Evolutionary conservation across 37 sponge, comb jelly and placozoan species (phyloP).

Genomic region (Chondrosia reniformis): DNA sequence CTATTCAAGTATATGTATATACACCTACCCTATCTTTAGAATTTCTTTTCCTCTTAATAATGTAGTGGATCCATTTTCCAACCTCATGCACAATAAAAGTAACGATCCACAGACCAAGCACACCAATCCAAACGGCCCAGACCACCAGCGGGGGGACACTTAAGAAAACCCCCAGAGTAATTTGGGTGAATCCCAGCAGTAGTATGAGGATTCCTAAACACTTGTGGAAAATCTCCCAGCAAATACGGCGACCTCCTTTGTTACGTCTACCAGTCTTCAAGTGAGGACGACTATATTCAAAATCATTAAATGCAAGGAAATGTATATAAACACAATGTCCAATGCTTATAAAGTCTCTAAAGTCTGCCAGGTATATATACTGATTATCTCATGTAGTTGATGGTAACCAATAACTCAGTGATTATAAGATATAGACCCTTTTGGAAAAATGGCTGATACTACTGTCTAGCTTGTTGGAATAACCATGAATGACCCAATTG

Average conservation of each 20-base stretch:
- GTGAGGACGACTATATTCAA: slow-evolving; percentile 43
- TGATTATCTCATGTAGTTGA: no score
- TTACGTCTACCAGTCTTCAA: slow-evolving; percentile 8
- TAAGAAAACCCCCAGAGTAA: slow-evolving; percentile 68
- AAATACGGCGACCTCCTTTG: slow-evolving; percentile 29
- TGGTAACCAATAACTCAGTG: no score
- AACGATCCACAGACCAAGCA: slow-evolving; percentile 43
- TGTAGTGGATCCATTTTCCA: slow-evolving; percentile 19
- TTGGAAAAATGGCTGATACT: no score
- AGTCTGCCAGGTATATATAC: no score
- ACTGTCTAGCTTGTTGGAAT: no score
- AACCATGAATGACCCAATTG: no score
- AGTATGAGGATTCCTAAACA: slow-evolving; percentile 37
- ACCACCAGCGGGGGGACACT: slow-evolving; percentile 39
- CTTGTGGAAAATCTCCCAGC: slow-evolving; percentile 59
- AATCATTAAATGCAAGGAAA: no score
- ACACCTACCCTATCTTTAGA: no score
- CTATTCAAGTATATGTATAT: no score
- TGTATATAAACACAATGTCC: no score
- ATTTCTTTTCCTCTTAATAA: neutral
- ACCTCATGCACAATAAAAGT: slow-evolving; percentile 53
- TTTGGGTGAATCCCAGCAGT: slow-evolving; percentile 37
- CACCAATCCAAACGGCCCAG: slow-evolving; percentile 51
- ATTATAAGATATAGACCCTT: no score
- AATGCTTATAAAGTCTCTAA: no score